Evolutionary conservation across 2,797 vertebrate species (phyloP).

Genomic region (Babyrousa celebensis): DNA sequence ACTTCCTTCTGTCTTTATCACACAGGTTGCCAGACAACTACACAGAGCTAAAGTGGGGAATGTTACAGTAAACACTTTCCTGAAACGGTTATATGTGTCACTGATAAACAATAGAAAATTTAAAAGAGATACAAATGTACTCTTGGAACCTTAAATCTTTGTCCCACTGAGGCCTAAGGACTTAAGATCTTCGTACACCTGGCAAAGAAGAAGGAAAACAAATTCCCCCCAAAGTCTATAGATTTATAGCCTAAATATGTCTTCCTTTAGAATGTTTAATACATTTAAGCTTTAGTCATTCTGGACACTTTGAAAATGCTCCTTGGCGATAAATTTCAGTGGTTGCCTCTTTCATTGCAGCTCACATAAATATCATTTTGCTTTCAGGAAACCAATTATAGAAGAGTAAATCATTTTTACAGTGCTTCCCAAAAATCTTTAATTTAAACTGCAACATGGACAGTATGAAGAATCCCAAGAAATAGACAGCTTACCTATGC

Average conservation of each 20-base stretch:
- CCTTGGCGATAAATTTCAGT: constrained; percentile 83
- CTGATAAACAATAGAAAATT: constrained; percentile 77
- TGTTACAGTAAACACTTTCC: constrained; percentile 75
- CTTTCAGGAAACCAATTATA: constrained; percentile 86
- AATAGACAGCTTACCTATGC: constrained; percentile 34
- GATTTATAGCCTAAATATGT: constrained; percentile 81
- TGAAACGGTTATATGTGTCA: constrained; percentile 68
- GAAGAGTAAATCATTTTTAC: constrained; percentile 86
- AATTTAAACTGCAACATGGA: constrained; percentile 68
- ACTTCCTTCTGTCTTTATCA: constrained; percentile 66
- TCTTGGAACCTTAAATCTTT: constrained; percentile 78
- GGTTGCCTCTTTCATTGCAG: constrained; percentile 81
- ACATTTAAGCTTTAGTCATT: constrained; percentile 78
- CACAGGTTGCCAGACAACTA: constrained; percentile 74
- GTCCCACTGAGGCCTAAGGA: constrained; percentile 24
- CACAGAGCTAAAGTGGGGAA: neutral
- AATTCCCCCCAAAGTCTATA: constrained; percentile 75
- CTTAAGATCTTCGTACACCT: constrained; percentile 81
- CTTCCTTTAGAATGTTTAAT: constrained; percentile 82
- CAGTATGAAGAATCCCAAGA: neutral
- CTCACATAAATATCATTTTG: constrained; percentile 79
- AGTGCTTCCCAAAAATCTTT: constrained; percentile 76
- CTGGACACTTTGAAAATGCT: constrained; percentile 70
- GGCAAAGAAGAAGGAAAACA: constrained; percentile 73
- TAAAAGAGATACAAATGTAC: constrained; percentile 45